Percentiles rank a stretch among this genome's conserved stretches.
Conservation (phyloP, 2,113 vertebrate species). For the Microcebus griseorufus region DNA sequence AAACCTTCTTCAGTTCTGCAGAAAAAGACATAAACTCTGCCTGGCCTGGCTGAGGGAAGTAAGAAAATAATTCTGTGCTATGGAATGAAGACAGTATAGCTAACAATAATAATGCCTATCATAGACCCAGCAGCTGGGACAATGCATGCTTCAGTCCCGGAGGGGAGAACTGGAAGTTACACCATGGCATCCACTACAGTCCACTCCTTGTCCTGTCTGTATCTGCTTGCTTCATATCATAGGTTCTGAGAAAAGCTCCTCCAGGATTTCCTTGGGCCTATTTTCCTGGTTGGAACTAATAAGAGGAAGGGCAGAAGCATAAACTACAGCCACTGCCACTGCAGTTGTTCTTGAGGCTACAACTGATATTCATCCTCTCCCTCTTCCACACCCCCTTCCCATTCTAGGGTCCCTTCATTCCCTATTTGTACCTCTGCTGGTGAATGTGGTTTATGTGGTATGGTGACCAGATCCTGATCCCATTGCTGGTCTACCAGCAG, state of each 20-base stretch:
- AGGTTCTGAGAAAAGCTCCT: neutral
- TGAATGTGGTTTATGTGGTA: neutral
- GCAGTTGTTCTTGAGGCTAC: neutral
- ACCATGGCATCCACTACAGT: no score
- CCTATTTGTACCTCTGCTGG: neutral
- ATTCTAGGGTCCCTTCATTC: neutral
- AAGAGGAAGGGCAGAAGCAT: neutral
- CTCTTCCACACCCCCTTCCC: neutral
- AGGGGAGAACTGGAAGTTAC: neutral
- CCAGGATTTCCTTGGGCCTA: neutral
- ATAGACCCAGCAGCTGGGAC: neutral
- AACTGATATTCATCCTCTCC: no score
- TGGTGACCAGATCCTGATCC: neutral
- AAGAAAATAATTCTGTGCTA: neutral
- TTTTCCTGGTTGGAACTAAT: neutral
- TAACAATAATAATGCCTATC: neutral
- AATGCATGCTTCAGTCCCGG: neutral
- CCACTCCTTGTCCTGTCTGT: neutral
- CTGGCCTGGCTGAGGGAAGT: neutral
- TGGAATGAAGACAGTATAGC: neutral
- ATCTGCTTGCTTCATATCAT: neutral
- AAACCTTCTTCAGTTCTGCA: neutral
- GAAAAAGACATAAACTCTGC: neutral
- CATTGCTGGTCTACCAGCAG: no score
- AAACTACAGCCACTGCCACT: neutral